These are phyloP conservation scores for Pseudachorutes palmiensis DNA, from an alignment of 1,140 invertebrate genomes.

Conservation along the genomic window DNA sequence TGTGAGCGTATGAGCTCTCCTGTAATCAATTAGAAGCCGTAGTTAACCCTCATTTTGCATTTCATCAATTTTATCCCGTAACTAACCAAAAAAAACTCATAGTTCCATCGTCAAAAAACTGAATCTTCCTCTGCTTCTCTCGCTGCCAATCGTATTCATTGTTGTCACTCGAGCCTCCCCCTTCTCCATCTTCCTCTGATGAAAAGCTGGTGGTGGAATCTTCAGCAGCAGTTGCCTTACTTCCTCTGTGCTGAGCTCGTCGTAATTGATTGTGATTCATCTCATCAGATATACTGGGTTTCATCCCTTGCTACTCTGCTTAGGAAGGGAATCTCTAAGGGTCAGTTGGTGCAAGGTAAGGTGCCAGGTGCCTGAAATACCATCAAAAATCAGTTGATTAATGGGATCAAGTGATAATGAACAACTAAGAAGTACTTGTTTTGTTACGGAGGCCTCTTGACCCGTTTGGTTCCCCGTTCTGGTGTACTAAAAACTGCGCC, in stretches of 20 bases:
- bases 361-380: constrained; percentile 1
- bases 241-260: background rate
- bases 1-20: constrained; percentile 50
- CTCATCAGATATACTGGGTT: background rate
- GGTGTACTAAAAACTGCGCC: too few species aligned
- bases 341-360: too few species aligned
- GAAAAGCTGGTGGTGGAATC: background rate
- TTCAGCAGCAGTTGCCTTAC: background rate
- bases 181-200: constrained; percentile 4
- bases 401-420: background rate
- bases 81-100: constrained; percentile 50
- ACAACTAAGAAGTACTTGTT: background rate
- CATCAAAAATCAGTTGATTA: background rate
- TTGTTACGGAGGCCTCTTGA: background rate
- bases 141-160: constrained; percentile 45
- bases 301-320: too few species aligned
- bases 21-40: constrained; percentile 39
- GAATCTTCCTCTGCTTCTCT: constrained; percentile 43
- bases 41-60: background rate
- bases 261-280: background rate
- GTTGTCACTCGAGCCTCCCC: background rate
- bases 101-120: constrained; percentile 51
- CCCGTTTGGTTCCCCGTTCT: too few species aligned
- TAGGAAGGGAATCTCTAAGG: too few species aligned
- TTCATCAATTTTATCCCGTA: background rate